Conservation (phyloP, 2,797 vertebrate species). For the Eremophila alpestris region DNA sequence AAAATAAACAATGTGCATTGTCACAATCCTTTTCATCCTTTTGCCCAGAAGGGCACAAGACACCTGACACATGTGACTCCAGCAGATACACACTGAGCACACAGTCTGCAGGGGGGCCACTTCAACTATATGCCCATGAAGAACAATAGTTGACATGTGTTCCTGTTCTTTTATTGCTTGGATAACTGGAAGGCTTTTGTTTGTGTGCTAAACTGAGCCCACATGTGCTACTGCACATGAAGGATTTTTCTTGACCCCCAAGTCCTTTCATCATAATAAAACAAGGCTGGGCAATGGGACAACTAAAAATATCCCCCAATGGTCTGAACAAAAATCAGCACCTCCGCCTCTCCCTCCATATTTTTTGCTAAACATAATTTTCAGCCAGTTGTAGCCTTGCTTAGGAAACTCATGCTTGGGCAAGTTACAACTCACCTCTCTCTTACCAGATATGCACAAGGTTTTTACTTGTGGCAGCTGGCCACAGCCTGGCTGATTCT, state of each 20-base stretch:
- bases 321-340: not conserved
- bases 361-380: conserved; percentile 9
- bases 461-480: conserved; percentile 14
- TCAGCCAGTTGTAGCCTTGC: not conserved
- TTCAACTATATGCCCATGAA: not conserved
- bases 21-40: not conserved
- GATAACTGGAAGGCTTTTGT: not conserved
- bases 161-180: not conserved
- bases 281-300: not conserved
- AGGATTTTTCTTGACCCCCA: not conserved
- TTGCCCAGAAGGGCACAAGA: not conserved
- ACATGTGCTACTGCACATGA: not conserved
- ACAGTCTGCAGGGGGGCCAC: not conserved
- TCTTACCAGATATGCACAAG: not conserved
- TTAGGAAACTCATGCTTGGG: conserved; percentile 12
- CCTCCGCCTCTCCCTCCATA: not conserved
- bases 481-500: not conserved
- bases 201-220: not conserved
- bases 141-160: not conserved
- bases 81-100: not conserved
- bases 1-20: not conserved
- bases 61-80: not conserved
- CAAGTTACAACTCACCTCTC: conserved; percentile 33
- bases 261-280: not conserved
- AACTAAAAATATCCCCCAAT: not conserved